Conservation (phyloP, 2,797 vertebrate species). For the Cyclura pinguis region DNA sequence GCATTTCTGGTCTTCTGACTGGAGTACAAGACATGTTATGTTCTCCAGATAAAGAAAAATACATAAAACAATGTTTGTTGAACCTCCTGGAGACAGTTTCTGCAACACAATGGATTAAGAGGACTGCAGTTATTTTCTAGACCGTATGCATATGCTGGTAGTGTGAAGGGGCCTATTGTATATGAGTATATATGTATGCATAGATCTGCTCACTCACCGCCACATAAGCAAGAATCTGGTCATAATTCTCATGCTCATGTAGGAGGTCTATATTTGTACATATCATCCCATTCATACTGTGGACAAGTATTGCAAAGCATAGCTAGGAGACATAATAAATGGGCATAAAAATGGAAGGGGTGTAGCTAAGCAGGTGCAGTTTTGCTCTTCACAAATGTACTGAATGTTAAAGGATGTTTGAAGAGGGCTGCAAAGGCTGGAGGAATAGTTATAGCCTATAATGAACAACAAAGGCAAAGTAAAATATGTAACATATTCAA, state of each 20-base stretch:
- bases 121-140: too few relatives aligned
- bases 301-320: background rate
- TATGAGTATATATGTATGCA: background rate
- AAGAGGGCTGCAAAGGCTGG: background rate
- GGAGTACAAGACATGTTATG: background rate
- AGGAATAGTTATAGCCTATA: background rate
- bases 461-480: background rate
- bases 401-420: background rate
- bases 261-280: background rate
- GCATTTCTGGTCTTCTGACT: background rate
- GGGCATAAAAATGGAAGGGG: too few relatives aligned
- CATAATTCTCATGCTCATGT: background rate
- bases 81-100: background rate
- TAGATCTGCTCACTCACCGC: background rate
- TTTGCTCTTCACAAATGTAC: too few relatives aligned
- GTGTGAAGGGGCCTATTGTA: background rate
- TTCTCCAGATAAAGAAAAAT: background rate
- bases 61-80: background rate
- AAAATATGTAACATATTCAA: background rate
- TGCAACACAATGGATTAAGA: too few relatives aligned
- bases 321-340: too few relatives aligned
- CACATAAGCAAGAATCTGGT: background rate
- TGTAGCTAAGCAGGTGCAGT: too few relatives aligned
- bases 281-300: background rate
- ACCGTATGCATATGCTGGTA: too few relatives aligned